Evolutionary conservation across 2,888 invertebrate species (phyloP), one percentile per base, ranked within the genome.

Genomic region (Calameuta pallipes): DNA sequence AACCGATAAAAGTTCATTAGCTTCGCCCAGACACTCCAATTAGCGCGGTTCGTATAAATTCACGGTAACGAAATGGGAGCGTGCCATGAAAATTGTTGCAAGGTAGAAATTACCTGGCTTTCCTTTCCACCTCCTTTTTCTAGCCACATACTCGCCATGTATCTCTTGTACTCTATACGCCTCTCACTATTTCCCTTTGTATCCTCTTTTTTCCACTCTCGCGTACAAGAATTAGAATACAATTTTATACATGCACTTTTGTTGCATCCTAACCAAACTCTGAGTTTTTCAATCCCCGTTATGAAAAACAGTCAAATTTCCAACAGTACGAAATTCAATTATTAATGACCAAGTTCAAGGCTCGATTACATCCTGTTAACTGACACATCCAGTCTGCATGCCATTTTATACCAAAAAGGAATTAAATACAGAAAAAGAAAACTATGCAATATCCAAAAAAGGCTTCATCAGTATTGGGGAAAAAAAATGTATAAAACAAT

Each of bases 271-370:
- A 23, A 9, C 23, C 9, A 56, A 41, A 41, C 41, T 15, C 15
- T 41, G 6, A 1, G 6, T 23, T 15, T 15, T 9, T 23, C 9
- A 23, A 56, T 56, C 15, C 56, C 23, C 23, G 23, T 56, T 56
- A 23, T 9, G 9, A 23, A 23, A 23, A 56, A 23, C 56, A 56
- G 23, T 23, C 15, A 15, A 56, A 15, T 9, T 2, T 23, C 23
- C 23, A 23, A 56, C 56, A 23, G 15, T 56, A 23, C 9, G 6
- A 23, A 56, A 80, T 85, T 84, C 82, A 81, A 78, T 76, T 77
- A 30, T 75, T 81, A 84, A 86, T 86, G 82, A 86, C 82, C 84
- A 83, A 81, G 82, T 86, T 85, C 82, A 84, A 80, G 84, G 82
- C 78, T 85, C 83, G 82, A 84, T 84, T 82, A 74, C 77, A 69